Conservation (phyloP, 2,113 vertebrate genomes). For the Passer domesticus region DNA sequence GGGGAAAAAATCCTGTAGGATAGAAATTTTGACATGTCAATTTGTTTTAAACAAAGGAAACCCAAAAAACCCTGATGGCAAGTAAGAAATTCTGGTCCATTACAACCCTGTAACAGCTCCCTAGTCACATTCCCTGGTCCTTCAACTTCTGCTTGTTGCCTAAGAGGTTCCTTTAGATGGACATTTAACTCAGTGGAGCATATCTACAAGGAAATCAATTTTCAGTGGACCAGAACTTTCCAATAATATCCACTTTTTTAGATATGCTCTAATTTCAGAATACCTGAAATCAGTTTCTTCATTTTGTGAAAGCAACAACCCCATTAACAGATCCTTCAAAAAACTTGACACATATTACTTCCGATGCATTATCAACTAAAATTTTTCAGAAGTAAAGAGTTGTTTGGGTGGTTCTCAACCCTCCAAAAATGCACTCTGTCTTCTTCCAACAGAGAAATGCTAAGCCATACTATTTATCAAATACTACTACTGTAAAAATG, state of each 20-base stretch:
- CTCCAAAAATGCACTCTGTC: background rate
- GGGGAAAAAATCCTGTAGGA: background rate
- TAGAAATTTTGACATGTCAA: background rate
- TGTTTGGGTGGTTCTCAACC: background rate
- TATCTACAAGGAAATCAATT: background rate
- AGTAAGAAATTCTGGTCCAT: background rate
- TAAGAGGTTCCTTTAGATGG: background rate
- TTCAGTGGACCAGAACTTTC: background rate
- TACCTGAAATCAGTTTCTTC: background rate
- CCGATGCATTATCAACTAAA: background rate
- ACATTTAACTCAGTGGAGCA: background rate
- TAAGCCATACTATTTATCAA: background rate
- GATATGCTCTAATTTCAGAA: background rate
- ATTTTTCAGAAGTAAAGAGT: background rate
- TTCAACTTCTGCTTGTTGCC: background rate
- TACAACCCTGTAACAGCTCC: background rate
- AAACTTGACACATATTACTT: background rate
- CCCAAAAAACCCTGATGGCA: background rate
- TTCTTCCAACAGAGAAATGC: background rate
- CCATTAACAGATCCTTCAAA: background rate
- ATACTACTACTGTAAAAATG: background rate
- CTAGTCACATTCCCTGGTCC: background rate
- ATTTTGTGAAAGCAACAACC: background rate
- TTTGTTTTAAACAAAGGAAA: background rate
- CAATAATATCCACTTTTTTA: background rate